Percentiles rank a stretch among this genome's conserved stretches.
phyloP scores from a whole-genome alignment of 2,888 invertebrate species.

The Scaptomyza cyrtandrae region DNA sequence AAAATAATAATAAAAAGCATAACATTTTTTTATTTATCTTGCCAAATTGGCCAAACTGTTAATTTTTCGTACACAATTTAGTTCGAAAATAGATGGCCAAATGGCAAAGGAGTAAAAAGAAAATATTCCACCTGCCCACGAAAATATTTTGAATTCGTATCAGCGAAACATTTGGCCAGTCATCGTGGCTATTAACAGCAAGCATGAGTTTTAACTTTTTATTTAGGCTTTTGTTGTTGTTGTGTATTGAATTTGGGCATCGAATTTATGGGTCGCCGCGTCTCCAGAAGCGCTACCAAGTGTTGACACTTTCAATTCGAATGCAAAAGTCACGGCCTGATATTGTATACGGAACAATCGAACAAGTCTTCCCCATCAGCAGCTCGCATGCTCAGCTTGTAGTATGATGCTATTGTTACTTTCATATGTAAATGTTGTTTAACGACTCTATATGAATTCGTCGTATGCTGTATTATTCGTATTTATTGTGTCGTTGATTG shows the following conservation, averaged over 20 bases:
- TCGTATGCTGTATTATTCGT: slow-evolving; percentile 65
- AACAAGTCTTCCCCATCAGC: slow-evolving; percentile 20
- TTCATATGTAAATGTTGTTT: slow-evolving; percentile 76
- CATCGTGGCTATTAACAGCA: slow-evolving; percentile 64
- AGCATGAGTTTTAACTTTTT: slow-evolving; percentile 32
- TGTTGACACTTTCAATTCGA: slow-evolving; percentile 78
- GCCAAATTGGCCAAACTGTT: slow-evolving; percentile 57
- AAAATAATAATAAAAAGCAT: background rate
- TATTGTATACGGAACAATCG: slow-evolving; percentile 24
- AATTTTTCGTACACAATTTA: slow-evolving; percentile 62
- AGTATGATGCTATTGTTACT: slow-evolving; percentile 63
- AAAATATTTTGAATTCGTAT: slow-evolving; percentile 33
- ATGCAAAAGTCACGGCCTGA: slow-evolving; percentile 50
- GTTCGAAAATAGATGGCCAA: slow-evolving; percentile 49
- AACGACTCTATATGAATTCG: slow-evolving; percentile 77
- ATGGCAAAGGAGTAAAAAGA: slow-evolving; percentile 29
- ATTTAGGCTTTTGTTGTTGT: background rate
- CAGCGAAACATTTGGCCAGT: slow-evolving; percentile 31
- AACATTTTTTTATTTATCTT: slow-evolving; percentile 37
- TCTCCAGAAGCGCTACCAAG: slow-evolving; percentile 46
- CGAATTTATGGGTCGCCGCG: slow-evolving; percentile 66
- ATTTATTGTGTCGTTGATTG: slow-evolving; percentile 81
- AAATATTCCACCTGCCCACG: slow-evolving; percentile 67
- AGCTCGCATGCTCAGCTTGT: too few relatives aligned
- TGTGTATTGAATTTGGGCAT: slow-evolving; percentile 36